phyloP scores from a whole-genome alignment of 2,113 vertebrate species.

The Anolis sagrei region DNA sequence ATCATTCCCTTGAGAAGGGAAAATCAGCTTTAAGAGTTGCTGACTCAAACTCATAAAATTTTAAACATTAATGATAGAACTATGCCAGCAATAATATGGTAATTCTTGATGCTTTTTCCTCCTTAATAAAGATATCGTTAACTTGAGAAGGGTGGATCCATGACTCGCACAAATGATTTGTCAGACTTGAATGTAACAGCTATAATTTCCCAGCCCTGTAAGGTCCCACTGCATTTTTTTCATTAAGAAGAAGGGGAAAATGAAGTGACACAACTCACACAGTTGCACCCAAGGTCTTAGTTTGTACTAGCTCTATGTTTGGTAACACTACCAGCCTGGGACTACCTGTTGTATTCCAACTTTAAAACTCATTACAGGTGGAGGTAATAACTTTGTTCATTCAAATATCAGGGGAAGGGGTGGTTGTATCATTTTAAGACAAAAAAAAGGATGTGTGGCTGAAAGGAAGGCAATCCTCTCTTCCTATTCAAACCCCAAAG shows the following conservation, averaged over 20 bases:
- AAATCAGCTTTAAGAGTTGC: slow-evolving; percentile 33
- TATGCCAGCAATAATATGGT: slow-evolving; percentile 43
- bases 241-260: too few relatives aligned
- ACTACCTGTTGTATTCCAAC: not conserved
- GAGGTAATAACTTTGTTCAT: not conserved
- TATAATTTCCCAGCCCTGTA: slow-evolving; percentile 25
- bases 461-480: not conserved
- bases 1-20: slow-evolving; percentile 27
- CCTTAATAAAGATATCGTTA: not conserved
- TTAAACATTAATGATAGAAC: slow-evolving; percentile 36
- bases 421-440: not conserved
- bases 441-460: not conserved
- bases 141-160: slow-evolving; percentile 7
- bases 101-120: not conserved
- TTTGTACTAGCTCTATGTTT: not conserved
- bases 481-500: too few relatives aligned
- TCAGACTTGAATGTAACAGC: slow-evolving; percentile 25
- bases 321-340: not conserved
- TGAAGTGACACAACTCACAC: not conserved
- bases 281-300: not conserved
- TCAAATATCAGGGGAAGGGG: not conserved
- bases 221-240: not conserved
- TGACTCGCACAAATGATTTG: not conserved
- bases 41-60: slow-evolving; percentile 48
- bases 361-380: not conserved